Percentiles rank a stretch among this genome's conserved stretches.
Conservation (phyloP, 2,113 vertebrate genomes). For the Cavia porcellus region DNA sequence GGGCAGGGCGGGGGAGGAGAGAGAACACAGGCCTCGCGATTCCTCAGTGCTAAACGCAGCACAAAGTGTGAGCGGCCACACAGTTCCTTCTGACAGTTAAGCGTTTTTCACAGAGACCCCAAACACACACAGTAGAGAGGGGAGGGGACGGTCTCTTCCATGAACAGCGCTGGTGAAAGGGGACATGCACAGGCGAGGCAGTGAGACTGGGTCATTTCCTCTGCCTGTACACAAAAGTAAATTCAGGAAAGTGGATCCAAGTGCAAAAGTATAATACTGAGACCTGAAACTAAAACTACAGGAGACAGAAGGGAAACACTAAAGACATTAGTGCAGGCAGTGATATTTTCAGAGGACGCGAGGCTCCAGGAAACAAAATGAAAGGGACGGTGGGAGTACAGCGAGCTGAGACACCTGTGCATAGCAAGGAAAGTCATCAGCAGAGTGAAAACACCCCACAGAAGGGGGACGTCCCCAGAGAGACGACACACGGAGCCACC, state of each 20-base stretch:
- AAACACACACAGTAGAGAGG: background rate
- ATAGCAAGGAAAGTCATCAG: background rate
- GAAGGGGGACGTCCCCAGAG: background rate
- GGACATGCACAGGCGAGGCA: rapidly evolving
- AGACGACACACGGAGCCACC: background rate
- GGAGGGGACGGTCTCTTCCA: background rate
- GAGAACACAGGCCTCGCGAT: background rate
- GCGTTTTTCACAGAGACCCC: background rate
- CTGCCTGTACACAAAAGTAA: background rate
- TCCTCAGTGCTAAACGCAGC: background rate
- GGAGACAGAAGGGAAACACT: background rate
- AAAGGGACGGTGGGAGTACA: background rate
- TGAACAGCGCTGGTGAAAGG: background rate
- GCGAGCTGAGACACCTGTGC: background rate
- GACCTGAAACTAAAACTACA: background rate
- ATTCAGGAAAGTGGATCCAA: background rate
- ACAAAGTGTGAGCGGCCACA: background rate
- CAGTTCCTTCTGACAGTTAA: background rate
- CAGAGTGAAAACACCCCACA: background rate
- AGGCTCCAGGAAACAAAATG: background rate
- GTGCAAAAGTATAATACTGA: background rate
- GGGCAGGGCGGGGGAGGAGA: background rate
- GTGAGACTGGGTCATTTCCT: background rate
- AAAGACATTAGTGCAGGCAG: background rate
- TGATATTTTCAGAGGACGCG: background rate